These are phyloP conservation scores for Myiagra hebetior DNA, from an alignment of 2,113 vertebrate species.

Conservation along the genomic window DNA sequence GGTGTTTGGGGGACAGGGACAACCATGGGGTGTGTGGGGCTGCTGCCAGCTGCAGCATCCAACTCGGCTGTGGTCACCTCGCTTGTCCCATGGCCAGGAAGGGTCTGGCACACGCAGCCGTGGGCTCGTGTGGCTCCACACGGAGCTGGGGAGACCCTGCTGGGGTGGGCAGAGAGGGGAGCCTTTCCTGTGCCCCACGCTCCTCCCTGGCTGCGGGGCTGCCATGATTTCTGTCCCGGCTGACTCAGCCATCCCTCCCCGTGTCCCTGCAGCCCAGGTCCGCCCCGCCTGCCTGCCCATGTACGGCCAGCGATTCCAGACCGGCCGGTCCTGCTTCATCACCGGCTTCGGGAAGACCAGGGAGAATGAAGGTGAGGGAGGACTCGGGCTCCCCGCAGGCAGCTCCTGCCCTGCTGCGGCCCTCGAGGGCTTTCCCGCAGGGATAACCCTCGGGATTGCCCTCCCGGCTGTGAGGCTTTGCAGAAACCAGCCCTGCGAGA, in stretches of 20 bases:
- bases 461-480: background rate
- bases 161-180: background rate
- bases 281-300: slow-evolving; percentile 86
- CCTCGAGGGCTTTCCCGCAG: accelerated
- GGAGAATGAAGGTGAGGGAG: slow-evolving; percentile 72
- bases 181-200: accelerated
- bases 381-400: accelerated
- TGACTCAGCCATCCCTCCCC: background rate
- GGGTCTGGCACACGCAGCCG: accelerated
- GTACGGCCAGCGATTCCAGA: slow-evolving; percentile 71
- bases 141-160: background rate
- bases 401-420: background rate
- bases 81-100: accelerated
- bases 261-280: slow-evolving; percentile 70
- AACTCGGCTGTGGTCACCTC: accelerated
- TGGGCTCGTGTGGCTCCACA: background rate
- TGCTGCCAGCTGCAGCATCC: background rate
- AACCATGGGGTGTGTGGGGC: background rate
- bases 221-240: background rate
- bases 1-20: background rate
- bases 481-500: background rate
- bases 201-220: background rate
- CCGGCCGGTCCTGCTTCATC: slow-evolving; percentile 80
- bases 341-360: slow-evolving; percentile 85
- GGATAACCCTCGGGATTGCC: background rate